phyloP scores from a whole-genome alignment of 2,797 vertebrate genomes.

The Acridotheres tristis region DNA sequence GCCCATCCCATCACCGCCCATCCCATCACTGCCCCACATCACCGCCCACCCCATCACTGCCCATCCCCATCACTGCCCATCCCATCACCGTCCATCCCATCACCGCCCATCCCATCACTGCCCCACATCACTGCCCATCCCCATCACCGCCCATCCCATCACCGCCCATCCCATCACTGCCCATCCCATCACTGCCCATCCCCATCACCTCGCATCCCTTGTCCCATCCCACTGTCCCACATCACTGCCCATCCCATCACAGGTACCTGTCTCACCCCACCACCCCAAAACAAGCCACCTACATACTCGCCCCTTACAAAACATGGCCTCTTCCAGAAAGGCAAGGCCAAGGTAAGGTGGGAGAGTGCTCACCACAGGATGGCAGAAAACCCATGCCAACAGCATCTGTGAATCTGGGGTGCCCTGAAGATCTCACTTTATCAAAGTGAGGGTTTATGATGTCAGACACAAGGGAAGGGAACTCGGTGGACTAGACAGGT shows the following conservation, averaged over 20 bases:
- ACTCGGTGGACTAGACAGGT: not conserved
- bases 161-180: not conserved
- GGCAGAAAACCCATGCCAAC: rapidly evolving
- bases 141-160: not conserved
- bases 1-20: not conserved
- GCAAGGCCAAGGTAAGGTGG: not conserved
- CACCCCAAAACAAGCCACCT: not conserved
- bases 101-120: not conserved
- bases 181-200: not conserved
- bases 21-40: not conserved
- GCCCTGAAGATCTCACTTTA: rapidly evolving
- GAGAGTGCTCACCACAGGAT: not conserved
- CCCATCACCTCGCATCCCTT: not conserved
- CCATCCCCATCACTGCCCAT: not conserved
- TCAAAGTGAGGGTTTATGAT: not conserved
- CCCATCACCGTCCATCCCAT: not conserved
- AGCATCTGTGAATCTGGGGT: rapidly evolving
- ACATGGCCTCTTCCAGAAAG: not conserved
- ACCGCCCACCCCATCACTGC: not conserved
- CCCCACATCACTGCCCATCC: rapidly evolving
- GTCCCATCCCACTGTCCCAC: rapidly evolving
- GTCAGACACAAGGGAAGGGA: not conserved
- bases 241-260: not conserved
- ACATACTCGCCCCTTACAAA: rapidly evolving
- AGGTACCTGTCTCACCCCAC: too few relatives aligned